These are phyloP conservation scores for Zele albiditarsus DNA, from an alignment of 2,888 invertebrate species.

Conservation along the genomic window DNA sequence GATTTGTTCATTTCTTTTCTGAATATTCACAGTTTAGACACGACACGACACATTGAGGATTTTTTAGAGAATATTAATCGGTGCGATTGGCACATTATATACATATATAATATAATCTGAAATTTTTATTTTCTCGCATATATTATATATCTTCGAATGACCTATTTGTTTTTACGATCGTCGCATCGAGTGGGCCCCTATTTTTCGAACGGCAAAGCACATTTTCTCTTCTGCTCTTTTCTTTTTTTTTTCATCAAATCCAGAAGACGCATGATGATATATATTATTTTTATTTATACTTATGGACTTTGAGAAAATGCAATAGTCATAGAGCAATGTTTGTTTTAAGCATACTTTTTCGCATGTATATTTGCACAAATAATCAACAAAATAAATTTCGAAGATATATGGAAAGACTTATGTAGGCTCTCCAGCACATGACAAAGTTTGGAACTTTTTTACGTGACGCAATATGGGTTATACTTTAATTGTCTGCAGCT, in stretches of 20 bases:
- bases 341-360: neutral
- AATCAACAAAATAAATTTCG: neutral
- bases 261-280: neutral
- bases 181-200: neutral
- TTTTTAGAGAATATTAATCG: neutral
- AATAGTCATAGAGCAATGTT: neutral
- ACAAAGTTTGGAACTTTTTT: neutral
- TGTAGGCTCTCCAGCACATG: neutral
- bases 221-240: neutral
- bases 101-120: neutral
- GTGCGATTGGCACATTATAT: neutral
- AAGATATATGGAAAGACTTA: neutral
- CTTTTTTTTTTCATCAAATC: neutral
- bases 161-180: neutral
- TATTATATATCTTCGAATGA: constrained; percentile 10
- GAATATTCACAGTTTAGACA: constrained; percentile 48
- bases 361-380: neutral
- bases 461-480: neutral
- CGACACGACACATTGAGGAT: constrained; percentile 26
- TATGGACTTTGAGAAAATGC: neutral
- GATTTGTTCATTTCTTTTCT: constrained; percentile 29
- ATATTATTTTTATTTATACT: neutral
- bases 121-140: neutral
- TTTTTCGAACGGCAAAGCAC: neutral
- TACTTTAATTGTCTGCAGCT: neutral